Evolutionary conservation across 2,888 invertebrate genomes (phyloP), one percentile per base, ranked within the genome.

Genomic region (Fragum fragum): DNA sequence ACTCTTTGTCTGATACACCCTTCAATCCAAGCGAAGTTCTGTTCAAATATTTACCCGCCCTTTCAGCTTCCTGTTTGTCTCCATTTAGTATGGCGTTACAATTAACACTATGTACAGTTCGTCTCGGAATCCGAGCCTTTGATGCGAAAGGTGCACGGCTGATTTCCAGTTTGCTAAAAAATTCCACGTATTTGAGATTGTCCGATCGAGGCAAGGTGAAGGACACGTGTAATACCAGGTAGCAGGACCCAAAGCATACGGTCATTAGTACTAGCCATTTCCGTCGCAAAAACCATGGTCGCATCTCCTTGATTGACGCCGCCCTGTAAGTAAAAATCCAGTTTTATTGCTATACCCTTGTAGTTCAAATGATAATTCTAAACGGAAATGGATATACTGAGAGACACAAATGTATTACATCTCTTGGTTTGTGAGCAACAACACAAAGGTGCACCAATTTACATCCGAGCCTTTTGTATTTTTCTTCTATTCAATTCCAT

Each of bases 61-160:
- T 87, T 26, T 81, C 28, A 9, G 90, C 83, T 81, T 91, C 91
- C 0, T 26, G 21, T 53, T 79, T 39, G 39, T 90, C 80, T 6
- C 87, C 88, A 9, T 78, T 80, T 1, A 93, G 80, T 7, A 93
- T 79, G 21, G 81, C 85, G 11, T 68, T 78, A 79, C 92, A 92
- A 72, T 89, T 78, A 21, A 91, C 81, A 32, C 63, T 29, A 21
- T 59, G 26, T 11, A 88, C 85, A 14, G 69, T 36, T 32, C 87
- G 69, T 16, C 21, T 74, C 5, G 71, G 75, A 21, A 9, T 32
- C 16, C 55, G 66, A 26, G 23, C 1, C 23, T 26, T 11, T 9
- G 66, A 16, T 18, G 11, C 9, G 21, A 66, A 42, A 5, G 21
- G 5, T 14, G 21, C n/a, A 39, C 42, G 42, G n/a, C 18, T 39